Conservation (phyloP, 2,888 invertebrate species). For the Chrysodeixis includens region DNA sequence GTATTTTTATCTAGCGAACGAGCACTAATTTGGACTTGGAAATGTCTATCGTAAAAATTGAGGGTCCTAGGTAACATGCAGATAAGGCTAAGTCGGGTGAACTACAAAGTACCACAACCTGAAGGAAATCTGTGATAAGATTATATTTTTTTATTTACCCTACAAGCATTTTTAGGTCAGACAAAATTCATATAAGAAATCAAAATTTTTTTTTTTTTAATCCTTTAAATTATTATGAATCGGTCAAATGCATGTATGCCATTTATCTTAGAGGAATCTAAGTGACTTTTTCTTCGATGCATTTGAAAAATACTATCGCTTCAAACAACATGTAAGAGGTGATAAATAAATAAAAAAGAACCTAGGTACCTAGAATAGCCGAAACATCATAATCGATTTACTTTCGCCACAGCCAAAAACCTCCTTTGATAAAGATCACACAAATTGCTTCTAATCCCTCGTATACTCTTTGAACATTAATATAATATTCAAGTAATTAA, state of each 20-base stretch:
- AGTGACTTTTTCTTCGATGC: no score
- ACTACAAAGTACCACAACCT: neutral
- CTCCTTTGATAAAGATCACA: conserved; percentile 15
- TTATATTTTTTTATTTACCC: no score
- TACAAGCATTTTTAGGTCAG: no score
- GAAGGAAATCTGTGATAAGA: neutral
- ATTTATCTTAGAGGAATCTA: no score
- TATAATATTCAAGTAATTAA: conserved; percentile 45
- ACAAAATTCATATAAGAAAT: no score
- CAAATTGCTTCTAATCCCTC: conserved; percentile 24
- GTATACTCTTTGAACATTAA: conserved; percentile 18
- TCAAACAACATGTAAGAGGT: no score
- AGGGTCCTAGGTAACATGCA: conserved; percentile 27
- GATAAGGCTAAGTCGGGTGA: conserved; percentile 16
- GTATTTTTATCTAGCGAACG: conserved; percentile 23
- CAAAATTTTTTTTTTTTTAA: no score
- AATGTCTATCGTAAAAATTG: conserved; percentile 37
- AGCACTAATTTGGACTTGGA: conserved; percentile 29
- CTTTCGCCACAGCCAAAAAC: neutral
- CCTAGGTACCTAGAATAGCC: no score
- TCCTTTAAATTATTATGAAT: no score
- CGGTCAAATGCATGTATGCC: no score
- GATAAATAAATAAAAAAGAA: no score
- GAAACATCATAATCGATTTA: neutral
- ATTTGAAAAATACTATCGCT: no score